Evolutionary conservation across 2,113 vertebrate genomes (phyloP).

Genomic region (Diadophis punctatus): DNA sequence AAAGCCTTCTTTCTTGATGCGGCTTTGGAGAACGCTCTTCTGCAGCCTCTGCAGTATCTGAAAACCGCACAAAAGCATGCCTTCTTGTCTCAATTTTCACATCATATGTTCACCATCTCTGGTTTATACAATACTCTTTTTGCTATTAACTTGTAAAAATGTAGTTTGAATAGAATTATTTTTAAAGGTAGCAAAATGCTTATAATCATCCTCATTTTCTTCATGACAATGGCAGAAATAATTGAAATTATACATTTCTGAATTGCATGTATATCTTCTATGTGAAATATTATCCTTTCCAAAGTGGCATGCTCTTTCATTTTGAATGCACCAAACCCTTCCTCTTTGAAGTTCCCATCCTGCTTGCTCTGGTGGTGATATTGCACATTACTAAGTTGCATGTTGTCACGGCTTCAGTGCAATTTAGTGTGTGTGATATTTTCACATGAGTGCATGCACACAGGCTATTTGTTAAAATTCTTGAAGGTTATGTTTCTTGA

Average conservation of each 20-base stretch:
- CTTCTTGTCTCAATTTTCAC: not conserved
- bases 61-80: not conserved
- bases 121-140: not conserved
- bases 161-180: constrained; percentile 1
- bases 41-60: not conserved
- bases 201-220: constrained; percentile 10
- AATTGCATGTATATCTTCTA: constrained; percentile 67
- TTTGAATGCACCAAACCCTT: constrained; percentile 72
- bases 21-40: not conserved
- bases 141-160: not conserved
- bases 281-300: constrained; percentile 62
- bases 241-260: constrained; percentile 47
- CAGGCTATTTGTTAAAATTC: constrained; percentile 73
- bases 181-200: not conserved
- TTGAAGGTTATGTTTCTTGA: constrained; percentile 56
- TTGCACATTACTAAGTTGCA: constrained; percentile 88
- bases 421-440: constrained; percentile 86
- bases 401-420: constrained; percentile 80
- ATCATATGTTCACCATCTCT: not conserved
- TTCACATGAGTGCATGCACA: constrained; percentile 85
- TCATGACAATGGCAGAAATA: constrained; percentile 23
- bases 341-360: constrained; percentile 72
- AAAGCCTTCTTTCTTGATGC: not conserved
- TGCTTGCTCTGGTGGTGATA: constrained; percentile 83
- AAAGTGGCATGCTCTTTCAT: constrained; percentile 69